Base-by-base conservation (phyloP, 2,888 invertebrate genomes). In the Eurytoma californica region DNA sequence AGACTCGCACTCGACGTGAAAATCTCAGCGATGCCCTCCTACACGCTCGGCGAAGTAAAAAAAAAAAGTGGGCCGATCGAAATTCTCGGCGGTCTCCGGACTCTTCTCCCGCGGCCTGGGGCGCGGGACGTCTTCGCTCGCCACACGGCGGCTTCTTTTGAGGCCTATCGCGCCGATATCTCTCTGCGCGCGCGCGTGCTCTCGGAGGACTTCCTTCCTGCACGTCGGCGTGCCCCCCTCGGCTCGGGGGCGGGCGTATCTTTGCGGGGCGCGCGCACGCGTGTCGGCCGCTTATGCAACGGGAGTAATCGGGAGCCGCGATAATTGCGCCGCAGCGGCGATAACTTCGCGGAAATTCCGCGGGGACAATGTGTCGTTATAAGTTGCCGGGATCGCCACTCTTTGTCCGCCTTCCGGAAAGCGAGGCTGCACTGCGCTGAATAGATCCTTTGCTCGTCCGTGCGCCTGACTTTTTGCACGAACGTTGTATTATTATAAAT, bases 131-230 rank as follows among this genome's bases (percentile, higher is more conserved):
- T 39, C 57, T 81, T 76, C 79, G 80, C 80, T 63, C 30, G 65
- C 63, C 51, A 79, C 20, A 55, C 53, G 55, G 58, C 60, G 72
- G 79, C 61, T 63, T 60, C 75, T 74, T 82, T 77, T 3, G 24
- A 18, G 63, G 20, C 73, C 77, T 83, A 81, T 83, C 83, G 75
- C 77, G 20, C 60, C 58, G 76, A 81, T 83, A 83, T 84, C 83
- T 77, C 60, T 24, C 61, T 78, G 73, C 65, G 67, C 77, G 79
- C 72, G 67, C 77, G 79, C 74, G 76, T 80, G 67, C 72, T 51
- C 57, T 58, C 72, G 24, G 24, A 68, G 18, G 55, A 83, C 83
- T 84, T 84, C 81, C 83, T 83, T 84, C 83, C 82, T 83, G 82
- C 30, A 9, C 24, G 55, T 60, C 28, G 5, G 24, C 49, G 28